Evolutionary conservation across 2,797 vertebrate genomes (phyloP).

Genomic region (Labeo calbasu): DNA sequence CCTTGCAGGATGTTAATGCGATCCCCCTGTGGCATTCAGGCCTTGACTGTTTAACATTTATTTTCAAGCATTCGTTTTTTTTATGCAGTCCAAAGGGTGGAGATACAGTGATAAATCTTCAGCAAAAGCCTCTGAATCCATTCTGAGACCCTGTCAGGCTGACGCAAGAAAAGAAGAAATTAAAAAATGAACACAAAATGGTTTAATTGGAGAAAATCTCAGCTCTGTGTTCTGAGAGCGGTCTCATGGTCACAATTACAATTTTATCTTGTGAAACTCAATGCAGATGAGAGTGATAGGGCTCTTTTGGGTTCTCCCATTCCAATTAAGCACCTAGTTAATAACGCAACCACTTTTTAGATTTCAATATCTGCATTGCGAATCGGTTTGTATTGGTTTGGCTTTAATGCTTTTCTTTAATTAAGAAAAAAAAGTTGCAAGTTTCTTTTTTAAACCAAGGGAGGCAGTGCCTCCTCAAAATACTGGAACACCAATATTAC

Average conservation of each 20-base stretch:
- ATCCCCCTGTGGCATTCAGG: slow-evolving; percentile 73
- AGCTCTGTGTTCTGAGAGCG: not conserved
- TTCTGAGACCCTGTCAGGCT: slow-evolving; percentile 63
- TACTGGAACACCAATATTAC: too few relatives aligned
- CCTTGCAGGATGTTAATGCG: slow-evolving; percentile 70
- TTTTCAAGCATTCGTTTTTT: slow-evolving; percentile 76
- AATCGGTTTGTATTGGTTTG: not conserved
- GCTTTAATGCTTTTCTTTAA: not conserved
- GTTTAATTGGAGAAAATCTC: slow-evolving; percentile 34
- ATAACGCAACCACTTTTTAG: not conserved
- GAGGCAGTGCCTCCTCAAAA: too few relatives aligned
- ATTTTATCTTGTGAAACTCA: not conserved
- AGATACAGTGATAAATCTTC: slow-evolving; percentile 79
- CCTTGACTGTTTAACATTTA: slow-evolving; percentile 79
- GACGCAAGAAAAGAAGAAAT: slow-evolving; percentile 56
- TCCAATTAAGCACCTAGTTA: not conserved
- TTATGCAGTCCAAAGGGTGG: slow-evolving; percentile 74
- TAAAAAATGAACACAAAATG: slow-evolving; percentile 63
- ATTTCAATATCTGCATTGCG: not conserved
- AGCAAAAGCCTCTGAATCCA: slow-evolving; percentile 67
- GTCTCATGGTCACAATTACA: slow-evolving; percentile 29
- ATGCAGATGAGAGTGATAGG: slow-evolving; percentile 4
- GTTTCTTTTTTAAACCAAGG: not conserved
- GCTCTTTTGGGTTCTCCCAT: slow-evolving; percentile 14
- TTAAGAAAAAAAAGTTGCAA: not conserved